A percentile compares a stretch with the other conserved stretches of the same genome.
Conservation (phyloP, 2,797 vertebrate species). For the Sebastes oblongus region DNA sequence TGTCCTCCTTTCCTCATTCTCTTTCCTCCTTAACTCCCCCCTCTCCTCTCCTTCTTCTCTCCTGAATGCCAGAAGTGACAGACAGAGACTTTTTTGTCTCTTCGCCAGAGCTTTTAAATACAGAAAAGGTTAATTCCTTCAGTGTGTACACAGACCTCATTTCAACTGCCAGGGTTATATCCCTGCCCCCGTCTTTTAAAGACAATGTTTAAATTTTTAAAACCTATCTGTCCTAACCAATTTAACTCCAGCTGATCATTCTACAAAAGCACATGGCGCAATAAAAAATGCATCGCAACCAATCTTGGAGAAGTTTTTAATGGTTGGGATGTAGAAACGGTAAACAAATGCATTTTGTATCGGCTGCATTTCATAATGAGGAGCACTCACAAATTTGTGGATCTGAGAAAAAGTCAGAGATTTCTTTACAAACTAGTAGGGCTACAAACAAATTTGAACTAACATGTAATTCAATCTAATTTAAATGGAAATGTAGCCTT, state of each 20-base stretch:
- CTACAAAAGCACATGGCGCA: slow-evolving; percentile 74
- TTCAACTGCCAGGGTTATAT: slow-evolving; percentile 60
- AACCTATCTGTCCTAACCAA: slow-evolving; percentile 78
- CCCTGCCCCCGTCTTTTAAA: slow-evolving; percentile 63
- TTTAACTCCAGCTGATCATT: slow-evolving; percentile 82
- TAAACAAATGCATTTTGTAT: slow-evolving; percentile 57
- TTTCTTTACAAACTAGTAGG: neutral
- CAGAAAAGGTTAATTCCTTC: slow-evolving; percentile 77
- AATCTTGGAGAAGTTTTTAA: slow-evolving; percentile 69
- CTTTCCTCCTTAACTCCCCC: slow-evolving; percentile 8
- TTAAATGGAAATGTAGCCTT: neutral
- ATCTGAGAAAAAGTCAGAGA: slow-evolving; percentile 11
- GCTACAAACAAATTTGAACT: neutral
- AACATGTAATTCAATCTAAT: neutral
- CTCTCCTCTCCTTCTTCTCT: slow-evolving; percentile 31
- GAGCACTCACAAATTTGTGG: slow-evolving; percentile 33
- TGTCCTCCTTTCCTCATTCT: slow-evolving; percentile 1
- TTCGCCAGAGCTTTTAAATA: slow-evolving; percentile 65
- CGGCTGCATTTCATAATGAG: slow-evolving; percentile 41
- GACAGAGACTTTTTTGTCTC: slow-evolving; percentile 61
- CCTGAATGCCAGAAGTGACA: slow-evolving; percentile 68
- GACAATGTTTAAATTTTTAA: slow-evolving; percentile 84
- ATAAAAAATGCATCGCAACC: slow-evolving; percentile 81
- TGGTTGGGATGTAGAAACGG: slow-evolving; percentile 41
- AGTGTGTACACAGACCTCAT: slow-evolving; percentile 66